Base-by-base conservation (phyloP, 2,797 vertebrate genomes). In the Miichthys miiuy region DNA sequence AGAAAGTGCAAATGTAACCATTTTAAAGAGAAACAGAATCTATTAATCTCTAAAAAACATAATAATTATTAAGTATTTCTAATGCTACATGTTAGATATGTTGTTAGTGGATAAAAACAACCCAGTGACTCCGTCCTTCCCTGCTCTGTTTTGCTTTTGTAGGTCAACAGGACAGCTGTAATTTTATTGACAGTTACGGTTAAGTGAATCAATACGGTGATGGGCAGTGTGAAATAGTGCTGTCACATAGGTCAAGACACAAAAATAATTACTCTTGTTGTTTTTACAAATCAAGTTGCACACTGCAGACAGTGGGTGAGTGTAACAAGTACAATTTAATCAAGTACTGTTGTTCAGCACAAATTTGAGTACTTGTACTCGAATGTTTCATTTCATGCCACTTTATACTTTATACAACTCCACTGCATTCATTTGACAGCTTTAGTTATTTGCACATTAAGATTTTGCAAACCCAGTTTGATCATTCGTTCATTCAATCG, bases 101-200 rank as follows among this genome's bases (percentile, higher is more conserved):
- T 20, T n/a, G 56, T 42, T n/a, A 41, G 38, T 30, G 2, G 12
- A 25, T 56, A 3, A 64, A 69, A 69, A 61, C n/a, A 55, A 23
- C 67, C 48, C n/a, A n/a, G 1, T 7, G 0, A 13, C 4, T 1
- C n/a, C 21, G 17, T 18, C 1, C 2, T 11, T 38, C 42, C 8
- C 20, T 18, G 8, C 21, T 52, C 7, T 23, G 7, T 21, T 16
- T 65, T 12, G 18, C 23, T 11, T 65, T 75, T 63, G 60, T 79
- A 61, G 62, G 68, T 79, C 64, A 83, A 3, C 81, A 48, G 68
- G 51, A 52, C 72, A 44, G 72, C 52, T 66, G 47, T 18, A 11
- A 25, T 61, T 52, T 3, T 16, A 56, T n/a, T 17, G 56, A 64
- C 5, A 52, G 18, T 46, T 50, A 25, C 51, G 17, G 27, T 52